phyloP scores from a whole-genome alignment of 2,797 vertebrate genomes.

The Falco rusticolus region DNA sequence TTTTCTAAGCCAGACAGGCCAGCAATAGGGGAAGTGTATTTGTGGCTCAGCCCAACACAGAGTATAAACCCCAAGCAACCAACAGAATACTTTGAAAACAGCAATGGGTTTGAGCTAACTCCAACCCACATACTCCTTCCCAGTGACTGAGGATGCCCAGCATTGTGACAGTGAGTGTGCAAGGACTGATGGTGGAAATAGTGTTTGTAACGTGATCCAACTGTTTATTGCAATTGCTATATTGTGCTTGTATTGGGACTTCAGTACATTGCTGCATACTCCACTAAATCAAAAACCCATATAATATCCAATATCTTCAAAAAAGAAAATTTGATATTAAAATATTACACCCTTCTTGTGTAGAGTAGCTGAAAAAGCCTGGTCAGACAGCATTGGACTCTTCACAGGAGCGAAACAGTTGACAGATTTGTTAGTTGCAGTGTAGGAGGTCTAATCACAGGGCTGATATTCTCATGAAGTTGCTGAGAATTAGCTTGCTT shows the following conservation, averaged over 20 bases:
- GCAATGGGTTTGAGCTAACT: neutral
- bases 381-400: neutral
- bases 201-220: neutral
- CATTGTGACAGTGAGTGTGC: fast-evolving
- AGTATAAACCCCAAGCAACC: neutral
- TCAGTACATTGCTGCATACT: neutral
- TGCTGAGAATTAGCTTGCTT: neutral
- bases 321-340: neutral
- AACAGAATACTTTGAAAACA: neutral
- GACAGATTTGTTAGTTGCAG: neutral
- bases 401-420: neutral
- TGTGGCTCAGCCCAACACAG: neutral
- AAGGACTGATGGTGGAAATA: neutral
- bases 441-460: neutral
- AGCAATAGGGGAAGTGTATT: neutral
- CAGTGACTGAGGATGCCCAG: neutral
- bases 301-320: fast-evolving
- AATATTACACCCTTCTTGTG: neutral
- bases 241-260: neutral
- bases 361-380: neutral
- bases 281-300: neutral
- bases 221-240: neutral
- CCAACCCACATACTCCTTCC: neutral
- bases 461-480: neutral
- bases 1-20: neutral